Evolutionary conservation across 1,140 invertebrate species (phyloP), one percentile per base, ranked within the genome.

Genomic region (Zaprionus capensis): DNA sequence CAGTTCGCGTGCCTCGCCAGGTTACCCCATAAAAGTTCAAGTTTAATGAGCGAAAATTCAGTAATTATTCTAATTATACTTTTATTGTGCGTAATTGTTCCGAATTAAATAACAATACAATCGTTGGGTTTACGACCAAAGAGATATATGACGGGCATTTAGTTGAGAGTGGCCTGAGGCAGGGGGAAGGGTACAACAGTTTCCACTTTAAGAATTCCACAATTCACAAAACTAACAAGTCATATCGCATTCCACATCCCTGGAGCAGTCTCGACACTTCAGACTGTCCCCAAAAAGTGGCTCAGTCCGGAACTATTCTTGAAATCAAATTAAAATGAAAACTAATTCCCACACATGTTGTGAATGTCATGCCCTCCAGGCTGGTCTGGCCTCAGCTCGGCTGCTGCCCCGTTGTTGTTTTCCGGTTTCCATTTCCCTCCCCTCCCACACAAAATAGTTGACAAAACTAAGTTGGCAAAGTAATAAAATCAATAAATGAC

Each of bases 401-500:
- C 41, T 72, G 31, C 12, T 65, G 34, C 63, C 28, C 34, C 24
- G 26, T 58, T 58, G 61, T 38, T 46, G 38, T 69, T 74, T 70
- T 61, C 26, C 64, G 36, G 64, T 46, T 26, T 66, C n/a, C 36
- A 14, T 41, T 57, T 44, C 64, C 5, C 15, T 28, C 20, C 28
- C 11, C n/a, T n/a, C 11, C 22, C 28, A 34, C 15, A 22, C 34
- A 11, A 28, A 82, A 41, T 68, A 77, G 73, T 81, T 78, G 64
- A 76, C 69, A 80, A 86, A 85, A 85, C 59, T 68, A 75, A 46
- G 41, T 46, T 81, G 26, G 64, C 31, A 36, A 55, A 56, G 51
- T 57, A 88, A 63, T 55, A 86, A 87, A 87, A 87, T 87, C 84
- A 87, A 87, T 83, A 87, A 83, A 73, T 78, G 65, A 73, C 71